Base-by-base conservation (phyloP, 2,888 invertebrate genomes). In the Eudasyphora cyanicolor region DNA sequence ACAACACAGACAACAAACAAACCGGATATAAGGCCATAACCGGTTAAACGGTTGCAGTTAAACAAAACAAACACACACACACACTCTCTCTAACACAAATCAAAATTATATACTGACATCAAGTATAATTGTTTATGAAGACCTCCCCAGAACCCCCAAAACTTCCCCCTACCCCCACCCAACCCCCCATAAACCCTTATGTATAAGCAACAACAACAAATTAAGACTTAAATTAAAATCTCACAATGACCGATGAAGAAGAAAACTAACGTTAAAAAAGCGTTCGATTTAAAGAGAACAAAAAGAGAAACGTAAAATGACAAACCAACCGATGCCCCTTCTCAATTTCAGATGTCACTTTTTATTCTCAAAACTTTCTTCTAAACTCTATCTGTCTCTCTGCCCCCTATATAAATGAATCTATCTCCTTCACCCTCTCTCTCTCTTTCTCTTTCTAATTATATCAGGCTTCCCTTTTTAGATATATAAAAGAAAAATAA, bases 51-150 rank as follows among this genome's bases (percentile, higher is more conserved):
- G 24, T 42, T 57, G 49, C 32, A 78, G 49, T 27, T 19, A 79
- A 49, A 19, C n/a, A 60, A 6, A 38, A n/a, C 2, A 35, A 57
- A 38, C 57, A 57, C n/a, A 51, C 12, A n/a, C 4, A 29, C 67
- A 32, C 29, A 54, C 49, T 32, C 45, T 38, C 45, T 64, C 19
- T 75, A 51, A 21, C 57, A 62, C 74, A 75, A 79, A 82, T 82
- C 85, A 82, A 80, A 85, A 82, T 77, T 77, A 82, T 75, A 80
- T 77, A 77, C 76, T 67, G 76, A 79, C 76, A 79, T 38, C 64
- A 73, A 73, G 82, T 75, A 57, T 70, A 79, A 82, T 69, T 71
- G 79, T 79, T 82, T 79, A 79, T 74, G 76, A 67, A n/a, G n/a
- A n/a, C n/a, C n/a, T n/a, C n/a, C n/a, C n/a, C n/a, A 8, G 49